phyloP scores from a whole-genome alignment of 2,888 invertebrate species.

The Ectobius pallidus region DNA sequence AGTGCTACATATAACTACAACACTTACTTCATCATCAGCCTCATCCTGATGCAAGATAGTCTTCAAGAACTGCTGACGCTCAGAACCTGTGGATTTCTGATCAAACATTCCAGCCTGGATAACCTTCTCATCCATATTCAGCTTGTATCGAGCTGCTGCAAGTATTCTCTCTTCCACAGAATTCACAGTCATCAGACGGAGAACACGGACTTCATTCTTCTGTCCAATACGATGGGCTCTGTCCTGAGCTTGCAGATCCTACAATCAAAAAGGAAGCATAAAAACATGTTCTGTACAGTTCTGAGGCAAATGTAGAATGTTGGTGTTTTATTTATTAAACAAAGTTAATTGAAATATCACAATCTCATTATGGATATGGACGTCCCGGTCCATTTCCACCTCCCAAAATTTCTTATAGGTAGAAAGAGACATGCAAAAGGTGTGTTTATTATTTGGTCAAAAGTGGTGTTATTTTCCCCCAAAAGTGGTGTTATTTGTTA shows the following conservation, averaged over 20 bases:
- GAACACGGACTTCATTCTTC: constrained; percentile 66
- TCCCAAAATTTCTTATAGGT: no score
- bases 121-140: constrained; percentile 71
- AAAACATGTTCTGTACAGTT: not conserved
- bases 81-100: constrained; percentile 66
- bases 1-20: no score
- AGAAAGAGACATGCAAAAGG: no score
- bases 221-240: constrained; percentile 70
- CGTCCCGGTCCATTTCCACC: no score
- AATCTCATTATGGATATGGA: no score
- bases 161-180: constrained; percentile 68
- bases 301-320: no score
- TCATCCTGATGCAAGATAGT: constrained; percentile 61
- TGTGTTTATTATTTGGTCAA: no score
- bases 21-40: constrained; percentile 57
- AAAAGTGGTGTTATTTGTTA: no score
- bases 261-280: constrained; percentile 10
- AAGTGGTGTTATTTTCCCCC: no score
- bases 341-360: no score
- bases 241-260: constrained; percentile 71
- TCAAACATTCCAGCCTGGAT: constrained; percentile 72
- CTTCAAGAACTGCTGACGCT: constrained; percentile 63
- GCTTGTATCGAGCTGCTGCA: constrained; percentile 67
- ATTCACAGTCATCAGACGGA: constrained; percentile 67
- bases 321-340: no score